Evolutionary conservation across 2,113 vertebrate genomes (phyloP).

Genomic region (Blennius ocellaris): DNA sequence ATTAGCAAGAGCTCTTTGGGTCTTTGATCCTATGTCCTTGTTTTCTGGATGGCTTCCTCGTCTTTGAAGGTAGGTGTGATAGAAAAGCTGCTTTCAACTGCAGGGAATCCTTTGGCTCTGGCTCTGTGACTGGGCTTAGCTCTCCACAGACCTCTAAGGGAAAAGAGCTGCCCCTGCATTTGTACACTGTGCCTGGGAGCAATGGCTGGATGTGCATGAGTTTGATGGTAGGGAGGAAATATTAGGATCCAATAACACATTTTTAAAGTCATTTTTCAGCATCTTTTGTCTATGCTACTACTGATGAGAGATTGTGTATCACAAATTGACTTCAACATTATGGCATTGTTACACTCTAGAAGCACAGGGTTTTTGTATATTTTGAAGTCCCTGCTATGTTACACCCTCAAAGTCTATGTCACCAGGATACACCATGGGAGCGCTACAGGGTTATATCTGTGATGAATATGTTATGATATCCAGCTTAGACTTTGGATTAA

Average conservation of each 20-base stretch:
- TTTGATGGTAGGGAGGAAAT: slow-evolving; percentile 35
- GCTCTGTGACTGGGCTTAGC: slow-evolving; percentile 56
- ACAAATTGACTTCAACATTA: slow-evolving; percentile 37
- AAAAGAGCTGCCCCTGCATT: slow-evolving; percentile 53
- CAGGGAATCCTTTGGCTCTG: slow-evolving; percentile 68
- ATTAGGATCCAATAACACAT: slow-evolving; percentile 22
- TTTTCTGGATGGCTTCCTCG: slow-evolving; percentile 65
- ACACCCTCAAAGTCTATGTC: slow-evolving; percentile 8
- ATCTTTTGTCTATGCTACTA: not conserved
- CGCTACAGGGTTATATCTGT: slow-evolving; percentile 33
- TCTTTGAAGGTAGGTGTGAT: slow-evolving; percentile 77
- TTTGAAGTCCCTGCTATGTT: slow-evolving; percentile 1
- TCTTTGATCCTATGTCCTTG: slow-evolving; percentile 74
- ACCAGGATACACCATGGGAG: slow-evolving; percentile 24
- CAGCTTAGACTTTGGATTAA: slow-evolving; percentile 29
- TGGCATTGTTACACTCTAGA: slow-evolving; percentile 24
- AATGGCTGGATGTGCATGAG: slow-evolving; percentile 28
- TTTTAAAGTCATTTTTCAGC: slow-evolving; percentile 34
- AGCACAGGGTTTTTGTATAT: not conserved
- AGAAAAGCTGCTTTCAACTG: slow-evolving; percentile 73
- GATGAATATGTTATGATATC: slow-evolving; percentile 57
- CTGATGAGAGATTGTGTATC: slow-evolving; percentile 37
- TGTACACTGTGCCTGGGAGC: slow-evolving; percentile 35
- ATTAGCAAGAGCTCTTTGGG: slow-evolving; percentile 69
- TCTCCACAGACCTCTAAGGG: slow-evolving; percentile 60